Percentiles rank a stretch among this genome's conserved stretches.
These are phyloP conservation scores for Thumatha senex DNA, from an alignment of 2,888 invertebrate genomes.

Conservation along the genomic window DNA sequence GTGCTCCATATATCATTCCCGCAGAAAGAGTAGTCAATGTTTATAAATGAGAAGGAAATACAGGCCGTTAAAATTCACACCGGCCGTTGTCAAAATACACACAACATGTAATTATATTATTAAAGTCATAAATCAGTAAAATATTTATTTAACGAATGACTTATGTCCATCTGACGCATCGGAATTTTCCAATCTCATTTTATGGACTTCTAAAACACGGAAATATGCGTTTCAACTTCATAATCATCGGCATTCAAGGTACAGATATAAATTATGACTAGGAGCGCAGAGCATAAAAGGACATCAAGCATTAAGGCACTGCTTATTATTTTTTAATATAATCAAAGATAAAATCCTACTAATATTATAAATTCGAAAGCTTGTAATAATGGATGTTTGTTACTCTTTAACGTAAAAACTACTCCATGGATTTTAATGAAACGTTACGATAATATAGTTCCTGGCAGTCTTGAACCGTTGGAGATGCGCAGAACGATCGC, in stretches of 20 bases:
- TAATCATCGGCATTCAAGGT: neutral
- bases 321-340: no score
- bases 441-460: no score
- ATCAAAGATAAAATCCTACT: no score
- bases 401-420: no score
- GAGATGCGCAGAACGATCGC: no score
- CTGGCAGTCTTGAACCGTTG: no score
- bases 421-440: no score
- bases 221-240: conserved; percentile 21
- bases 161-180: conserved; percentile 31
- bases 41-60: no score
- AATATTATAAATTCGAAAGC: no score
- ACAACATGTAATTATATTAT: neutral
- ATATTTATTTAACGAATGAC: conserved; percentile 30
- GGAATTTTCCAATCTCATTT: conserved; percentile 42
- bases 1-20: neutral
- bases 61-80: no score
- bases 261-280: neutral
- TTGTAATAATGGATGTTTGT: no score
- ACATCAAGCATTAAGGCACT: neutral
- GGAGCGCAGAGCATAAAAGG: neutral
- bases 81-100: no score
- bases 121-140: conserved; percentile 14
- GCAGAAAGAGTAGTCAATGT: neutral
- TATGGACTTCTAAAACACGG: conserved; percentile 26